Percentiles rank a stretch among this genome's conserved stretches.
Evolutionary conservation across 1,140 invertebrate species (phyloP).

Genomic region (Littorina saxatilis): DNA sequence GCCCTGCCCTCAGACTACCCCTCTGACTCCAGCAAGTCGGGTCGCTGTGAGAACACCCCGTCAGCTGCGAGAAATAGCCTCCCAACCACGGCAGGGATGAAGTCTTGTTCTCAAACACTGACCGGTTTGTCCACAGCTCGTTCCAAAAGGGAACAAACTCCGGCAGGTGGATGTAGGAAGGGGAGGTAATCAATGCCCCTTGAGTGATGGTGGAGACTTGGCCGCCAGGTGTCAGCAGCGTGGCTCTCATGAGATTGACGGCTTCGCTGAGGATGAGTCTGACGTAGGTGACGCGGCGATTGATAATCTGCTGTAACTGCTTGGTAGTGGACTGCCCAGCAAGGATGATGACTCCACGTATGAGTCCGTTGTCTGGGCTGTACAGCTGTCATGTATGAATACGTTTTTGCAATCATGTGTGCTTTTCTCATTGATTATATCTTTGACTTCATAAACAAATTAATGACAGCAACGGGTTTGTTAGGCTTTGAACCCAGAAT

Average conservation of each 20-base stretch:
- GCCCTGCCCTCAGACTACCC: neutral
- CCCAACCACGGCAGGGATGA: neutral
- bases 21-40: neutral
- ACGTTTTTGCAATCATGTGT: too few relatives aligned
- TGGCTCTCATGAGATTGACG: neutral
- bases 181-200: neutral
- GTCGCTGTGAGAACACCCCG: neutral
- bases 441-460: too few relatives aligned
- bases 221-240: neutral
- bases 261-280: constrained; percentile 15
- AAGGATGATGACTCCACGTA: neutral
- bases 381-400: neutral
- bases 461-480: too few relatives aligned
- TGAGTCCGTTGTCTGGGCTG: neutral
- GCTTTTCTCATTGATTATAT: too few relatives aligned
- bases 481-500: too few relatives aligned
- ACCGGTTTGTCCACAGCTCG: neutral
- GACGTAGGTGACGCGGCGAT: neutral
- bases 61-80: neutral
- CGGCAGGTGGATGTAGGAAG: neutral
- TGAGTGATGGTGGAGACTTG: neutral
- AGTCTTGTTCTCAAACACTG: neutral
- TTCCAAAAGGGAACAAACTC: constrained; percentile 16
- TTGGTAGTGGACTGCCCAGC: neutral
- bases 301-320: neutral